Base-by-base conservation (phyloP, 1,140 invertebrate species). In the Tetramorium alpestre region DNA sequence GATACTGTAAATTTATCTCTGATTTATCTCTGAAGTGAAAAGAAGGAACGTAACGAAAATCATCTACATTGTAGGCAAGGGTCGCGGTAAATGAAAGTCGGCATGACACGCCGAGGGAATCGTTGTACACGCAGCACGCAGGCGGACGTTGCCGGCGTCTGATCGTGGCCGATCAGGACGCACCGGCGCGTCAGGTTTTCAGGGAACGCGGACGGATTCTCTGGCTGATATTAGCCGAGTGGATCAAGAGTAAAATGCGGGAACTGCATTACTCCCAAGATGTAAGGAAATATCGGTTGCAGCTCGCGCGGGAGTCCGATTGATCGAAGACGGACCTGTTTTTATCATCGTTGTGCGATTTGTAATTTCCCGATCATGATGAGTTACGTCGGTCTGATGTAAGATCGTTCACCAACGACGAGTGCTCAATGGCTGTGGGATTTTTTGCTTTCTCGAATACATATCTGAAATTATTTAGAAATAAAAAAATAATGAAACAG, bases 51-150 rank as follows among this genome's bases (percentile, higher is more conserved):
- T 65, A 13, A 51, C 7, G 8, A 38, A 16, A 5, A 18, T 38
- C 25, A 33, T 16, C 11, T 44, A n/a, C n/a, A 41, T 69, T 47
- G 0, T 60, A 90, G 88, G 47, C 76, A 90, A 88, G 89, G 89
- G 88, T 80, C 90, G 72, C 67, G 88, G 44, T 89, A 87, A 65
- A 91, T 58, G 25, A 77, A 76, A 88, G 44, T 60, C 76, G 90
- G 90, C 87, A 90, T 87, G 89, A 89, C 64, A 91, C 75, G 89
- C 89, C 90, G 90, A 82, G 90, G 90, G 80, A 91, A 89, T 89
- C 87, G 69, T 91, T 81, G 72, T 88, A 73, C 49, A 64, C 81
- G 65, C 89, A 73, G 25, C 51, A n/a, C 47, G 65, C 54, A 62
- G 75, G 56, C 22, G 33, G 70, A 85, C 90, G 88, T 54, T 54